phyloP scores from a whole-genome alignment of 2,888 invertebrate genomes.

The Ecliptopera silaceata region DNA sequence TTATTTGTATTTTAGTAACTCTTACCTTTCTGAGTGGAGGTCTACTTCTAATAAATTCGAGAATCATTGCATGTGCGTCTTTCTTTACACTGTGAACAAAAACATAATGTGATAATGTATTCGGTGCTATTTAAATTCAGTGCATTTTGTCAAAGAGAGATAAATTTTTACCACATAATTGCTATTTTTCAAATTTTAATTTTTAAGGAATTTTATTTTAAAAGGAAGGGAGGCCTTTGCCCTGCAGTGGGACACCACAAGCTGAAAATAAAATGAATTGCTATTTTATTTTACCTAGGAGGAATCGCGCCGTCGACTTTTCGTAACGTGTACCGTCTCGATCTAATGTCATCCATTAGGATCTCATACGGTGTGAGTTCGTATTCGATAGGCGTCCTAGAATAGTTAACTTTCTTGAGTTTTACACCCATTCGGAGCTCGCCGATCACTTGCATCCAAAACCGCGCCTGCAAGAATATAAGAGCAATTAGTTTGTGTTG shows the following conservation, averaged over 20 bases:
- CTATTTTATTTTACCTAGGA: constrained; percentile 68
- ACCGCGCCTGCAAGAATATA: constrained; percentile 87
- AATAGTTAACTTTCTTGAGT: constrained; percentile 92
- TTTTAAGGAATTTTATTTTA: no score
- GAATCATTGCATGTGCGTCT: constrained; percentile 97
- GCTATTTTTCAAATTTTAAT: no score
- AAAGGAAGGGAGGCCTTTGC: no score
- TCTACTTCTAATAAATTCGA: constrained; percentile 97
- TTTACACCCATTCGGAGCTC: constrained; percentile 96
- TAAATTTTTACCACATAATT: no score
- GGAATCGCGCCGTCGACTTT: constrained; percentile 92
- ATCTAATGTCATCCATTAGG: constrained; percentile 97
- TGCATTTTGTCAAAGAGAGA: no score
- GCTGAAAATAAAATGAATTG: no score
- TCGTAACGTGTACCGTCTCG: constrained; percentile 93
- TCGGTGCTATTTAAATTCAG: no score
- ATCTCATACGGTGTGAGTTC: constrained; percentile 98
- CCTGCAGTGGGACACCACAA: no score
- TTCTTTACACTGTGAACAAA: constrained; percentile 88
- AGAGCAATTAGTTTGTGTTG: constrained; percentile 42
- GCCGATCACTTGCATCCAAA: constrained; percentile 97
- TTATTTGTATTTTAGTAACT: no score
- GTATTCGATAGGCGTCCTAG: constrained; percentile 92
- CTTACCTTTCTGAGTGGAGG: constrained; percentile 95
- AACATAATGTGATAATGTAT: not conserved